A percentile compares a stretch with the other conserved stretches of the same genome.
Evolutionary conservation across 2,113 vertebrate genomes (phyloP).

Genomic region (Phalacrocorax pelagicus): DNA sequence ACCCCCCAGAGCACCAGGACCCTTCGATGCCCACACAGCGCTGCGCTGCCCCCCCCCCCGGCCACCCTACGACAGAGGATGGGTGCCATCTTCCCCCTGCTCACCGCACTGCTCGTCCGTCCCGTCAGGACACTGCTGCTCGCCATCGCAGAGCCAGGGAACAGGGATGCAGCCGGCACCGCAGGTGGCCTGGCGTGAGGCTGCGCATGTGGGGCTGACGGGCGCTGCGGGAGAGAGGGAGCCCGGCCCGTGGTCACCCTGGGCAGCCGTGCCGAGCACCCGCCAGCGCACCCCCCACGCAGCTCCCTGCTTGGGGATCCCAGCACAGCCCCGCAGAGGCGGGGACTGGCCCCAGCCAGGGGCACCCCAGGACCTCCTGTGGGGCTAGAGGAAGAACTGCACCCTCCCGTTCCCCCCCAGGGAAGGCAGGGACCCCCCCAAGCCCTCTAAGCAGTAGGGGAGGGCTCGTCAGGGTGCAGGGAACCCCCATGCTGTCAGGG

Average conservation of each 20-base stretch:
- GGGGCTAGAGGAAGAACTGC: neutral
- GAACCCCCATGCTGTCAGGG: no score
- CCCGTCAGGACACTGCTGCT: constrained; percentile 67
- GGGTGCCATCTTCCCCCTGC: neutral
- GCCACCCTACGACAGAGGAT: neutral
- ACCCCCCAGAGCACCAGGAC: neutral
- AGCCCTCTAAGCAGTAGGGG: neutral
- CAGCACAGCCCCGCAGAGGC: neutral
- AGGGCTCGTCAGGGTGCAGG: neutral
- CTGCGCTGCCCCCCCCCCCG: no score
- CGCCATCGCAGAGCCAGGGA: constrained; percentile 74
- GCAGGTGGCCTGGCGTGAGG: constrained; percentile 54
- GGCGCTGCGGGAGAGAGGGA: neutral
- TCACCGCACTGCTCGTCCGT: constrained; percentile 70
- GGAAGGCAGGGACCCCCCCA: neutral
- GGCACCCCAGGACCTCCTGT: neutral
- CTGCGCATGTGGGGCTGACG: neutral
- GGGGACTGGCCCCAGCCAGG: neutral
- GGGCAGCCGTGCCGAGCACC: rapidly evolving
- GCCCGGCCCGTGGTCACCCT: neutral
- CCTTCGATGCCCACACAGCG: rapidly evolving
- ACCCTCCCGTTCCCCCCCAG: neutral
- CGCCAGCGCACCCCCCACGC: rapidly evolving
- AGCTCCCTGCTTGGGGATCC: neutral
- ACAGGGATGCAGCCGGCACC: constrained; percentile 63